Evolutionary conservation across 2,888 invertebrate genomes (phyloP).

Genomic region (Griposia aprilina): DNA sequence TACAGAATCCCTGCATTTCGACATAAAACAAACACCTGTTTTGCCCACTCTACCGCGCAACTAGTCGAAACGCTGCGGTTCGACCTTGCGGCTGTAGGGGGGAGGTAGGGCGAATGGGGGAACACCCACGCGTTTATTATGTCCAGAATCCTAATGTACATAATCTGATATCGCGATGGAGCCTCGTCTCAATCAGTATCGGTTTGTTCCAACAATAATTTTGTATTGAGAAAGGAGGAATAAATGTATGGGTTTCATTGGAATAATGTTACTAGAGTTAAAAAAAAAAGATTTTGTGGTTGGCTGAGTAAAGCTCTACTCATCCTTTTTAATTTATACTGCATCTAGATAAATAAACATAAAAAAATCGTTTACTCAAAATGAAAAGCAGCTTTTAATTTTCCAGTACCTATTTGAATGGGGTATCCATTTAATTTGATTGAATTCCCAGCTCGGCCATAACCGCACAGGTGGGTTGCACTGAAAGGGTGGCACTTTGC

Average conservation of each 20-base stretch:
- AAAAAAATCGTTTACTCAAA: neutral
- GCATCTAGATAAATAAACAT: neutral
- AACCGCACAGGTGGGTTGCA: slow-evolving; percentile 55
- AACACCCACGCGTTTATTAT: slow-evolving; percentile 62
- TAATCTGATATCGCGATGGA: slow-evolving; percentile 60
- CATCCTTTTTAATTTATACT: neutral
- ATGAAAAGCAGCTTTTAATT: neutral
- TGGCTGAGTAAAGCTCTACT: too few species aligned
- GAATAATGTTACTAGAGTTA: slow-evolving; percentile 10
- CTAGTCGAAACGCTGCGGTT: slow-evolving; percentile 49
- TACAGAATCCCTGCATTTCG: slow-evolving; percentile 51
- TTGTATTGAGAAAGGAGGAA: slow-evolving; percentile 26
- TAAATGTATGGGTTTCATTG: slow-evolving; percentile 2
- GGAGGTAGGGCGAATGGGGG: slow-evolving; percentile 31
- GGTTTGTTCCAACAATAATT: slow-evolving; percentile 54
- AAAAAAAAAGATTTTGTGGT: neutral
- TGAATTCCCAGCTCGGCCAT: slow-evolving; percentile 14
- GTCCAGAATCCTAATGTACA: slow-evolving; percentile 67
- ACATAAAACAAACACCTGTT: slow-evolving; percentile 66
- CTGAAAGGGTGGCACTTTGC: slow-evolving; percentile 56
- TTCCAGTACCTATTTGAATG: neutral
- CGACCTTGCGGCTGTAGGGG: slow-evolving; percentile 62
- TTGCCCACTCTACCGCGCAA: slow-evolving; percentile 48
- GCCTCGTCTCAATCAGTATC: slow-evolving; percentile 52
- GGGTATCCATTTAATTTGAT: slow-evolving; percentile 45